Evolutionary conservation across 2,113 vertebrate genomes (phyloP), one percentile per base, ranked within the genome.

Genomic region (Proterorhinus semilunaris): DNA sequence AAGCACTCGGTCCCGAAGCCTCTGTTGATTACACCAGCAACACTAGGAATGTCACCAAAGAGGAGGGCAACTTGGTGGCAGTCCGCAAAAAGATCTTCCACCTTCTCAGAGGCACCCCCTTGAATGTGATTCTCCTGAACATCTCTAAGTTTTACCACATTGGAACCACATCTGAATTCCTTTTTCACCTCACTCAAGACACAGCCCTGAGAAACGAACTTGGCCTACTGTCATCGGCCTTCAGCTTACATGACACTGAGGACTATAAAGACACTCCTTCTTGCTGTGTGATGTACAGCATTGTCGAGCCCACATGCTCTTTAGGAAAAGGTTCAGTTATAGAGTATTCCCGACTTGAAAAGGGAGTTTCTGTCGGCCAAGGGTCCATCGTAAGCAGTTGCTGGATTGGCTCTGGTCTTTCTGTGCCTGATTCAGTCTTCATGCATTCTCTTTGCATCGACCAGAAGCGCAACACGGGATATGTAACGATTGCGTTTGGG

Each of bases 61-160:
- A 93, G 80, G 94, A 90, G 15, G 68, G 76, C 0, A 83, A 66
- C 15, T 71, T 96, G 53, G 83, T 92, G 7, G 75, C 85, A 51
- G 68, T 94, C 43, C 92, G 95, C 13, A 90, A 94, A 85, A 94
- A 87, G 79, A 94, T 99, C 73, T 96, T 90, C 87, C 78, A 80
- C 10, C 85, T 86, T 49, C 94, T 99, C 11, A 90, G 76, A n/a
- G 96, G 95, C 65, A 95, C 94, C 0, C 45, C 87, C 0, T 84
- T 99, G 0, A 94, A 96, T 42, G 93, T 98, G n/a, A 83, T 97
- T 12, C 85, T 95, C 48, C 88, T 99, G 57, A 95, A 96, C 74
- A 95, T 96, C 76, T 99, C 98, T 8, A 95, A 89, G 73, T 99
- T 99, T 87, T 98, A 96, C 76, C 98, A 99, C 87, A 86, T 98